A percentile compares a stretch with the other conserved stretches of the same genome.
Conservation (phyloP, 1,140 invertebrate genomes). For the Drosophila hydei region DNA sequence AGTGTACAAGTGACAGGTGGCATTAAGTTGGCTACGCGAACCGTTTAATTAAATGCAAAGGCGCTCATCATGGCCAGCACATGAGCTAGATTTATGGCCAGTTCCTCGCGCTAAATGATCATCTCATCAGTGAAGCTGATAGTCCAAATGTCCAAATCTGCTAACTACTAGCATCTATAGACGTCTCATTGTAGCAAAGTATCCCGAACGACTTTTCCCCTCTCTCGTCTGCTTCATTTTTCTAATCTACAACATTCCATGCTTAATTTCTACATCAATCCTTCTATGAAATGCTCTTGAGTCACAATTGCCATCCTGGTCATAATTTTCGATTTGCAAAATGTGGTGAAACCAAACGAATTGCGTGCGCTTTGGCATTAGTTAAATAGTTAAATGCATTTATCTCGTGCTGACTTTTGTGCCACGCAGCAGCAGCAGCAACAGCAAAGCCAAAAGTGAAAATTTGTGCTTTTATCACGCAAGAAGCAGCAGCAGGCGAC, state of each 20-base stretch:
- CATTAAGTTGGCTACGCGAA: background rate
- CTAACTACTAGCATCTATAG: no score
- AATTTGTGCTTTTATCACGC: conserved; percentile 76
- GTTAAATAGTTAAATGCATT: conserved; percentile 56
- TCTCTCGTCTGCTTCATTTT: no score
- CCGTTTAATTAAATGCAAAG: conserved; percentile 43
- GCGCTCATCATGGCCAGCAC: conserved; percentile 27
- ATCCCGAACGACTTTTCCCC: no score
- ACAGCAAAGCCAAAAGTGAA: conserved; percentile 51
- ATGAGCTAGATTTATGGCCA: conserved; percentile 18
- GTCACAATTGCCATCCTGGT: no score
- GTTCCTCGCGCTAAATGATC: background rate
- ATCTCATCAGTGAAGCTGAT: background rate
- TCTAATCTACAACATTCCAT: no score
- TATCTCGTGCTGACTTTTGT: conserved; percentile 59
- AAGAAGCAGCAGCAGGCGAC: conserved; percentile 48
- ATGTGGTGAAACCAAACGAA: conserved; percentile 15
- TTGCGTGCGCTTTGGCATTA: conserved; percentile 26
- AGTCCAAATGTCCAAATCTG: no score
- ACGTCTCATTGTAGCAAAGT: no score
- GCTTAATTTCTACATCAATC: no score
- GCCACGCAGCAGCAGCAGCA: conserved; percentile 13
- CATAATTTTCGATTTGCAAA: conserved; percentile 2
- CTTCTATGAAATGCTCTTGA: no score
- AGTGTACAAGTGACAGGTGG: conserved; percentile 41